Percentiles rank a stretch among this genome's conserved stretches.
phyloP scores from a whole-genome alignment of 2,113 vertebrate genomes.

The Euleptes europaea region DNA sequence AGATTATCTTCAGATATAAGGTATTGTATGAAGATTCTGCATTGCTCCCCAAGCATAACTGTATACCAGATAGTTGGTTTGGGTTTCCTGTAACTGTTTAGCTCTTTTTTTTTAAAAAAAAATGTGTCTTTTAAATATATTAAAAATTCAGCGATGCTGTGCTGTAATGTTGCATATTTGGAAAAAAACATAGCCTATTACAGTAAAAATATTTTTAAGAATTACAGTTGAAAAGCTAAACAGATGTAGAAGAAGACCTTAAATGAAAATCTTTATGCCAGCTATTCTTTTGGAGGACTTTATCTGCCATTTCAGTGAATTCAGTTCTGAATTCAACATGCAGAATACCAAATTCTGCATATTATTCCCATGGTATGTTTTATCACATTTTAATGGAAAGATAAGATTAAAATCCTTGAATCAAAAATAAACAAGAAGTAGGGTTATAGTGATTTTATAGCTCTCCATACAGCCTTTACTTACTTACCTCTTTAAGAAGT shows the following conservation, averaged over 20 bases:
- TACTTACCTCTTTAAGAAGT: background rate
- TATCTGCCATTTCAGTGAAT: background rate
- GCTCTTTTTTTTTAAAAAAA: background rate
- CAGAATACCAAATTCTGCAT: background rate
- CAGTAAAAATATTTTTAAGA: background rate
- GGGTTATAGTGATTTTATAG: background rate
- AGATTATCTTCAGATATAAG: conserved; percentile 67
- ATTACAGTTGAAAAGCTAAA: background rate
- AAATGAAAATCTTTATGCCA: background rate
- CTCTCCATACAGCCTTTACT: background rate
- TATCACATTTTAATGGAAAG: too few relatives aligned
- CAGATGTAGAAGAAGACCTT: background rate
- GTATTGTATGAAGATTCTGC: conserved; percentile 70
- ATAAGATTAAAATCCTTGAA: too few relatives aligned
- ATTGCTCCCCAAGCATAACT: background rate
- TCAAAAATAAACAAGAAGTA: too few relatives aligned
- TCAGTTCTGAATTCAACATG: too few relatives aligned
- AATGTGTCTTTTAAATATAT: background rate
- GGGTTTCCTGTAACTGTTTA: background rate
- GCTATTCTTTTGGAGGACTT: too few relatives aligned
- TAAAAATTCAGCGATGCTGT: background rate
- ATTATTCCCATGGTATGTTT: background rate
- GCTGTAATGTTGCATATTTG: background rate
- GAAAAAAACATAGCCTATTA: background rate
- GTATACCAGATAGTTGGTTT: background rate